Conservation (phyloP, 35 echinoderm and acorn worm species). For the Heliocidaris tuberculata region DNA sequence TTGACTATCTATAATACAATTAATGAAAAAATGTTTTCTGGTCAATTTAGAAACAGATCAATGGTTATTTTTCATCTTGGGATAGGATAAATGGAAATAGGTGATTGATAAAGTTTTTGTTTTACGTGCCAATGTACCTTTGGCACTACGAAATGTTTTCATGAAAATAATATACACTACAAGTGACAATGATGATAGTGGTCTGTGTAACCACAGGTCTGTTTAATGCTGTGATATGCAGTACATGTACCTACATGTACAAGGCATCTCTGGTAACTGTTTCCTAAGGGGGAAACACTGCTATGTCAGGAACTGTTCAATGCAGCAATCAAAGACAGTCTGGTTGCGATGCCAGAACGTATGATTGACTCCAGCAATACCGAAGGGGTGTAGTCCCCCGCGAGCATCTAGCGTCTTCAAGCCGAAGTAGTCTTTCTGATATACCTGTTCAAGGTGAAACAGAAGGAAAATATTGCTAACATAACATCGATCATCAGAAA, state of each 20-base stretch:
- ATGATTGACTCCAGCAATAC: constrained; percentile 70
- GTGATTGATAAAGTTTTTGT: neutral
- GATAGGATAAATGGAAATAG: neutral
- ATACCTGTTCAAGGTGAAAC: constrained; percentile 64
- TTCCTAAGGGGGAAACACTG: neutral
- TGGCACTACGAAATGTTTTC: neutral
- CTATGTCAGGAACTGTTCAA: constrained; percentile 71
- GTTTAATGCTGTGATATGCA: neutral
- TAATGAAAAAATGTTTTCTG: too few relatives aligned
- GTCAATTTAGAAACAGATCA: too few relatives aligned
- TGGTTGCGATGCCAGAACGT: constrained; percentile 83
- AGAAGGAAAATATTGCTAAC: neutral
- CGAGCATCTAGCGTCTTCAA: constrained; percentile 71
- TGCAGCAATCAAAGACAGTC: constrained; percentile 85
- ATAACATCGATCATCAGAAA: too few relatives aligned
- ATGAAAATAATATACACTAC: neutral
- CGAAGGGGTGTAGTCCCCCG: constrained; percentile 50
- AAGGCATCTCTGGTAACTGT: neutral
- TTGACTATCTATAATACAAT: too few relatives aligned
- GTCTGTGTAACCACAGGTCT: neutral
- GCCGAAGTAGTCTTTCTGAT: constrained; percentile 82
- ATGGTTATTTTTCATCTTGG: too few relatives aligned
- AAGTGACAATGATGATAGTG: neutral
- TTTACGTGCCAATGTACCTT: neutral
- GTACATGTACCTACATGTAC: too few relatives aligned